These are phyloP conservation scores for Ateles fusciceps DNA, from an alignment of 2,797 vertebrate genomes.

Conservation along the genomic window DNA sequence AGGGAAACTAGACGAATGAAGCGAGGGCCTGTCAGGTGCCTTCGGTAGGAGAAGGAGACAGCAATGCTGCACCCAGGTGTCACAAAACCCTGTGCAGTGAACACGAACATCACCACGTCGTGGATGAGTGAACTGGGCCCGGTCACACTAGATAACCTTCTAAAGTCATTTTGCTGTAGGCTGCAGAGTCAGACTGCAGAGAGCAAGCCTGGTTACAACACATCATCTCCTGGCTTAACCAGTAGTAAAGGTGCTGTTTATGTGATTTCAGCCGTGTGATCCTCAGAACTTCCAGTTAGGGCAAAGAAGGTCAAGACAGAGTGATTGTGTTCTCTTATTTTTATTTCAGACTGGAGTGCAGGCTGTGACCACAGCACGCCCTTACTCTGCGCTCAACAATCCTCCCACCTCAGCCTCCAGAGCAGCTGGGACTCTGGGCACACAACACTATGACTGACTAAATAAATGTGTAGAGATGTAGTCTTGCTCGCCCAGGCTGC, in stretches of 20 bases:
- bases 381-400: too few relatives aligned
- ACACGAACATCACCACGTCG: rapidly evolving
- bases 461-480: too few relatives aligned
- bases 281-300: neutral
- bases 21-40: rapidly evolving
- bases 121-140: neutral
- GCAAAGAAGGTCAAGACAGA: neutral
- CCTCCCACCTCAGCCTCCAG: too few relatives aligned
- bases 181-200: neutral
- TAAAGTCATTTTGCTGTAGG: rapidly evolving
- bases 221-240: rapidly evolving
- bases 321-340: neutral
- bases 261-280: neutral
- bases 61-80: rapidly evolving
- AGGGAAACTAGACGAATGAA: rapidly evolving
- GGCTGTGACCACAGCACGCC: too few relatives aligned
- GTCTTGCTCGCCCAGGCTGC: neutral
- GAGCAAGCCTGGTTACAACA: rapidly evolving
- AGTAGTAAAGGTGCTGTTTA: too few relatives aligned
- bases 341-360: too few relatives aligned
- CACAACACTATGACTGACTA: too few relatives aligned
- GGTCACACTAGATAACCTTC: rapidly evolving
- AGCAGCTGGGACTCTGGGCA: too few relatives aligned
- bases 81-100: too few relatives aligned
- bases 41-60: neutral